These are phyloP conservation scores for Naso thynnoides DNA, from an alignment of 2,797 vertebrate species.

Conservation along the genomic window DNA sequence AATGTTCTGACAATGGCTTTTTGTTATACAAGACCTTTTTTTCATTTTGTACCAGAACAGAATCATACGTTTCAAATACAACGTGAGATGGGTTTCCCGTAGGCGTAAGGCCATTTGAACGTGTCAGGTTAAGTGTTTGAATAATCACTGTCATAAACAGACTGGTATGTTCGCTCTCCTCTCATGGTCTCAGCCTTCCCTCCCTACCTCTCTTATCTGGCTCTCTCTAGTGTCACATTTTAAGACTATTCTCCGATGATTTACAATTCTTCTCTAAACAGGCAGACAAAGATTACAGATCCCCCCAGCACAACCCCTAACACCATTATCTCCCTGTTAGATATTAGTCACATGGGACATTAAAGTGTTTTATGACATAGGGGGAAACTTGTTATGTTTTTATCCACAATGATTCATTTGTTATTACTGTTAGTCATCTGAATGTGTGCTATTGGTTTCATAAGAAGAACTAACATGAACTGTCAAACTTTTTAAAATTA, in stretches of 20 bases:
- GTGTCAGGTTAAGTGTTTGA: constrained; percentile 53
- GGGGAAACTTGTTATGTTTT: constrained; percentile 67
- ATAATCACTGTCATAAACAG: constrained; percentile 63
- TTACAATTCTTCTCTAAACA: constrained; percentile 75
- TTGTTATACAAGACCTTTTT: background rate
- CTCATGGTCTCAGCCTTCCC: constrained; percentile 40
- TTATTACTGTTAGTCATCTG: constrained; percentile 67
- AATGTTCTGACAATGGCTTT: background rate
- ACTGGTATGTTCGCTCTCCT: constrained; percentile 62
- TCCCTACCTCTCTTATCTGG: constrained; percentile 57
- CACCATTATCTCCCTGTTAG: constrained; percentile 67
- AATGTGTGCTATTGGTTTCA: constrained; percentile 39
- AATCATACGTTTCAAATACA: constrained; percentile 6
- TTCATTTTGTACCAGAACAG: no score
- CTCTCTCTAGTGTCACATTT: constrained; percentile 71
- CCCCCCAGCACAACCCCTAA: constrained; percentile 53
- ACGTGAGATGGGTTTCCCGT: background rate
- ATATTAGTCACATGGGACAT: constrained; percentile 76
- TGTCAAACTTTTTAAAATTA: constrained; percentile 23
- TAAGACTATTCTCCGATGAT: constrained; percentile 73
- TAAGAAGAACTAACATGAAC: constrained; percentile 37
- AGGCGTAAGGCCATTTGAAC: constrained; percentile 26
- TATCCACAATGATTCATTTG: constrained; percentile 66
- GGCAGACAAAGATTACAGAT: constrained; percentile 73
- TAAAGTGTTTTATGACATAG: constrained; percentile 72